phyloP scores from a whole-genome alignment of 2,888 invertebrate genomes.

The Agonopterix alstromeriana region DNA sequence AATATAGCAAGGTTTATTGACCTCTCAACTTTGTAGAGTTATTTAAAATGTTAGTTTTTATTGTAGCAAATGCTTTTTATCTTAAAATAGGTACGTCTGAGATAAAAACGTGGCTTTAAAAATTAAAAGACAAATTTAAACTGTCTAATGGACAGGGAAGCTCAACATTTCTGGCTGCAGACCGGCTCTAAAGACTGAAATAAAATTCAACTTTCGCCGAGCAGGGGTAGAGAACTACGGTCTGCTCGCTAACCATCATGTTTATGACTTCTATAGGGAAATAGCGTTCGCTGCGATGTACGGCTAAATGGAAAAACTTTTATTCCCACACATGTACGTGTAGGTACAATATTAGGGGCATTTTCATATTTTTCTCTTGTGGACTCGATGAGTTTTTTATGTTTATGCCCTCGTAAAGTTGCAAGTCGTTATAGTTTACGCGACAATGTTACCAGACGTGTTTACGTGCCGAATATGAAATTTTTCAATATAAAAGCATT shows the following conservation, averaged over 20 bases:
- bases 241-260: constrained; percentile 45
- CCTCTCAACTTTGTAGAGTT: no score
- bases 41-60: no score
- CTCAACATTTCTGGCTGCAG: constrained; percentile 35
- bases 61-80: no score
- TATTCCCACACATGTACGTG: constrained; percentile 60
- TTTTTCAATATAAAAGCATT: constrained; percentile 47
- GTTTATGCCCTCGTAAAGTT: constrained; percentile 67
- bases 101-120: constrained; percentile 36
- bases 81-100: constrained; percentile 8
- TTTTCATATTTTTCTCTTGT: constrained; percentile 62
- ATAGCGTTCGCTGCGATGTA: constrained; percentile 47
- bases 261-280: constrained; percentile 75
- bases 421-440: constrained; percentile 53
- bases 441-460: constrained; percentile 60
- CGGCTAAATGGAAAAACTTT: constrained; percentile 69
- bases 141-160: constrained; percentile 49
- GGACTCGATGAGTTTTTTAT: constrained; percentile 68
- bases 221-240: constrained; percentile 11
- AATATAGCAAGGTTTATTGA: no score
- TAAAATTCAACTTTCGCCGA: constrained; percentile 51
- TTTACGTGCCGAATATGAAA: constrained; percentile 55
- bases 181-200: constrained; percentile 27
- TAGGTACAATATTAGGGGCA: constrained; percentile 51
- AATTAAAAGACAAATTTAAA: constrained; percentile 52